Base-by-base conservation (phyloP, 2,888 invertebrate genomes). In the Andrena marginata region DNA sequence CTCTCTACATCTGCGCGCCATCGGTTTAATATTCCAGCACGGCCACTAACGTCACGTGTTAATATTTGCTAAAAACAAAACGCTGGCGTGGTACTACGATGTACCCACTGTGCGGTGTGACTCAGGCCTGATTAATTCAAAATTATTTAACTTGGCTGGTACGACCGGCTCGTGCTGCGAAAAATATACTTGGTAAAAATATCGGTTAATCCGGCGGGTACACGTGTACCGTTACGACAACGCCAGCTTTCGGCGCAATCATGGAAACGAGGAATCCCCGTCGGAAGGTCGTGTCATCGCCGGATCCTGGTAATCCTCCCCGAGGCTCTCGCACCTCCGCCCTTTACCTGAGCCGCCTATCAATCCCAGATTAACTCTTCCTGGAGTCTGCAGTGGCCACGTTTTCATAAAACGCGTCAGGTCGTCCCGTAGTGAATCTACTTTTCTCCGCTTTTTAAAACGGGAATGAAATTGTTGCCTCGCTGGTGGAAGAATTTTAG, bases 251-350 rank as follows among this genome's bases (percentile, higher is more conserved):
- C 62, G 60, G 64, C 70, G 76, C 63, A 74, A 80, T 84, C 75
- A 35, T 31, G 51, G 81, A 89, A 89, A 84, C 78, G 75, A 84
- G 64, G 87, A 88, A 89, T 88, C 88, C 83, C 82, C 73, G 85
- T 83, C 62, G 86, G 85, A 90, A 90, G 87, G 88, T 90, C 89
- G 72, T 82, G 87, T 81, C 85, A 86, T 85, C 79, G 79, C 77
- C 70, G 54, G 68, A 60, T 63, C 65, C 75, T 68, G 64, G 62
- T 89, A 89, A 89, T 87, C 84, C 85, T 65, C 64, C 65, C 77
- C 42, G 78, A 77, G 80, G 68, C 82, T 85, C 87, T 54, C 70
- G 26, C 20, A 33, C 62, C 33, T 60, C 35, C 54, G 20, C 16
- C 33, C 54, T 16, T 65, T 51, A 63, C 59, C 77, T 2, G n/a